These are phyloP conservation scores for Pemphredon lugubris DNA, from an alignment of 2,888 invertebrate genomes.

Conservation along the genomic window DNA sequence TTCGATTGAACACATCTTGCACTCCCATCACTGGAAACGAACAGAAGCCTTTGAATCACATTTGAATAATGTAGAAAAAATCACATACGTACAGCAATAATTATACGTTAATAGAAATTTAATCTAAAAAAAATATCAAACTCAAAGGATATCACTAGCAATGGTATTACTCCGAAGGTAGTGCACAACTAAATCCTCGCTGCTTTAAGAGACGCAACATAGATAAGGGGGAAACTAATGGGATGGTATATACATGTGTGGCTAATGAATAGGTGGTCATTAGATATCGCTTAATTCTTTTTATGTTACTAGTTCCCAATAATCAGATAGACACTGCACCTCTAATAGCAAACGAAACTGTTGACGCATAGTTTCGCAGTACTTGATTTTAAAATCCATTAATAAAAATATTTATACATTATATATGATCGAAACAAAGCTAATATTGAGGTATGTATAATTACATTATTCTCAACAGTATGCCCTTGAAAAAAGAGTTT, in stretches of 20 bases:
- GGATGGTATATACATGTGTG: conserved; percentile 8
- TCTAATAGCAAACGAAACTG: too few species aligned
- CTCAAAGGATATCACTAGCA: too few species aligned
- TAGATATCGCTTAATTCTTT: conserved; percentile 13
- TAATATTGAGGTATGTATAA: too few species aligned
- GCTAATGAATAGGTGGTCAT: conserved; percentile 29
- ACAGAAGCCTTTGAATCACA: background rate
- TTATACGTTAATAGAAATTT: background rate
- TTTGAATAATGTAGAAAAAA: background rate
- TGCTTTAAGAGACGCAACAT: conserved; percentile 13
- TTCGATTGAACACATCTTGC: conserved; percentile 64
- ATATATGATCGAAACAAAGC: too few species aligned
- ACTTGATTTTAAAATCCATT: too few species aligned
- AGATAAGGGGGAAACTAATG: conserved; percentile 18
- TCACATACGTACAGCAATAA: background rate
- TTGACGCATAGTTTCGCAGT: too few species aligned
- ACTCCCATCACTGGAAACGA: conserved; percentile 69
- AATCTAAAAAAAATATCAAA: background rate
- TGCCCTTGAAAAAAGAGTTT: too few species aligned
- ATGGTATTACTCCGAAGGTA: conserved; percentile 2
- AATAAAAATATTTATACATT: too few species aligned
- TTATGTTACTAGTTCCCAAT: conserved; percentile 11
- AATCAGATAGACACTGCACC: conserved; percentile 1
- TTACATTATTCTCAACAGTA: too few species aligned
- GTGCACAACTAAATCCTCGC: conserved; percentile 26